Base-by-base conservation (phyloP, 2,888 invertebrate species). In the Teinopalpus imperialis region DNA sequence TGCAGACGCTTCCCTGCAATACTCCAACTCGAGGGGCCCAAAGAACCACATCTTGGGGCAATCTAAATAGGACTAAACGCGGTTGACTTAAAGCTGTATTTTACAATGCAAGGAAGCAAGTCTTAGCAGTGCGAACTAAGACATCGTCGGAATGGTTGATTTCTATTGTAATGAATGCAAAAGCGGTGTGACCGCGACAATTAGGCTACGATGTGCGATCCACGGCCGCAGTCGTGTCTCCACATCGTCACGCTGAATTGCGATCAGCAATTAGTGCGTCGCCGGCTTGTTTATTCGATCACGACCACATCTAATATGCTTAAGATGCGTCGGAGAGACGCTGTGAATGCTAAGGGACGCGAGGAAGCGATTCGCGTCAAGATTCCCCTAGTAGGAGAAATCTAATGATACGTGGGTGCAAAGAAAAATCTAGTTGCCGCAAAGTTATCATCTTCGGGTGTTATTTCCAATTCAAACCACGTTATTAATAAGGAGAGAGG, bases 131-230 rank as follows among this genome's bases (percentile, higher is more conserved):
- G 59, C 52, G 56, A 52, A 59, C 66, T 65, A 74, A 85, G 85
- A 83, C 82, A 64, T 66, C 63, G 61, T 56, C 58, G 58, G 74
- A 69, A 69, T 71, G 59, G 71, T 68, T 76, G 72, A 81, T 83
- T 75, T 58, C 63, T 74, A 81, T 85, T 77, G 76, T 81, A 85
- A 87, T 85, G 76, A 81, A 86, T 87, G 87, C 67, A 74, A 83
- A 86, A 63, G 69, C 66, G 60, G 57, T 42, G 74, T 63, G 71
- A 78, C 82, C 83, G 76, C 81, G 63, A 69, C 78, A 75, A 83
- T 83, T 83, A 83, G 79, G 72, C 68, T 62, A 62, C 63, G 69
- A 66, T 64, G 74, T 66, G 69, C 63, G 44, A 60, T 56, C 59
- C 64, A 57, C 64, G 63, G 61, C 58, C 64, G 61, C 61, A 59